phyloP scores from a whole-genome alignment of 2,888 invertebrate genomes.

The Ophion slaviceki region DNA sequence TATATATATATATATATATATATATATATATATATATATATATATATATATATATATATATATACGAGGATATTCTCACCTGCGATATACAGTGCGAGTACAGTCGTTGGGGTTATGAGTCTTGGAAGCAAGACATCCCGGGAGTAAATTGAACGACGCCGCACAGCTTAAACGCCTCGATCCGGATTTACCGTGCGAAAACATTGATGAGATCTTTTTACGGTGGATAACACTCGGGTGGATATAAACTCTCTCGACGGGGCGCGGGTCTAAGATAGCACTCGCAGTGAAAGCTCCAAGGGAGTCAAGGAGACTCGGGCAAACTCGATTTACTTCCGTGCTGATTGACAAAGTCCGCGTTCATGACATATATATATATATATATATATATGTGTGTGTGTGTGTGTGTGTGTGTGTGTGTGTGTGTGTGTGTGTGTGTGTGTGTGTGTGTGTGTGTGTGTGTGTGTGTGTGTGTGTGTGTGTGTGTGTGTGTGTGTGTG shows the following conservation, averaged over 20 bases:
- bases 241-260: conserved; percentile 31
- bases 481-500: too few species aligned
- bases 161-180: conserved; percentile 60
- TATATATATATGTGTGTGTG: too few species aligned
- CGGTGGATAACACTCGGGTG: conserved; percentile 45
- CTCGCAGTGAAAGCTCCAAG: conserved; percentile 34
- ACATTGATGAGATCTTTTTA: conserved; percentile 68
- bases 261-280: conserved; percentile 12
- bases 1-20: too few species aligned
- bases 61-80: neutral
- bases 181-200: conserved; percentile 65
- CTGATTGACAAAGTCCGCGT: conserved; percentile 59
- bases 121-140: conserved; percentile 38
- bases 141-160: conserved; percentile 61
- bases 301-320: conserved; percentile 42
- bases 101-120: conserved; percentile 13
- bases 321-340: conserved; percentile 60
- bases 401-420: too few species aligned
- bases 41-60: neutral
- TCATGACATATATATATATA: too few species aligned
- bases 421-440: too few species aligned
- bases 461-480: too few species aligned
- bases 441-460: too few species aligned
- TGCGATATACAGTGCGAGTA: conserved; percentile 22
- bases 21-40: too few species aligned